A percentile compares a stretch with the other conserved stretches of the same genome.
These are phyloP conservation scores for Chionodraco myersi DNA, from an alignment of 2,113 vertebrate genomes.

Conservation along the genomic window DNA sequence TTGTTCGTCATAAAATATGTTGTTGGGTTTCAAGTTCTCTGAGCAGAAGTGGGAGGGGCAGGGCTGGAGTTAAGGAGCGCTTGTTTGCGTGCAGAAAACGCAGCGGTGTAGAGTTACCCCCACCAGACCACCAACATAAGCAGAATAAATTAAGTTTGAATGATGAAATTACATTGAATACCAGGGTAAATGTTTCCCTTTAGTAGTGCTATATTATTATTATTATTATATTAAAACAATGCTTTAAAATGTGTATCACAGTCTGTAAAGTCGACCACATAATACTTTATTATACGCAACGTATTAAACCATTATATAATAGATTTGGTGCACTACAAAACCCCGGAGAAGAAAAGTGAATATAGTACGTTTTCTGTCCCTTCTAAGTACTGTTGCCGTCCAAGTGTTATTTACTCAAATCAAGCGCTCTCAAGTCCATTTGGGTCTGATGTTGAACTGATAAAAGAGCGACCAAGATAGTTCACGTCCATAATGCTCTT, in stretches of 20 bases:
- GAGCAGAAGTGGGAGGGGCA: slow-evolving; percentile 67
- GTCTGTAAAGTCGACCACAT: background rate
- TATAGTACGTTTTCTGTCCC: background rate
- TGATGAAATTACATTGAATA: background rate
- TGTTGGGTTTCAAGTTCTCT: slow-evolving; percentile 61
- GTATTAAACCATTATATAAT: background rate
- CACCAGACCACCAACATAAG: background rate
- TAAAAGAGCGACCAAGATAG: slow-evolving; percentile 31
- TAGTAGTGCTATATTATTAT: background rate
- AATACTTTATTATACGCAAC: too few relatives aligned
- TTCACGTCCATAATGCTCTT: background rate
- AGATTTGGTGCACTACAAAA: too few relatives aligned
- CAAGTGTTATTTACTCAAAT: background rate
- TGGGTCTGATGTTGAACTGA: background rate
- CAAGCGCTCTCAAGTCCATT: background rate
- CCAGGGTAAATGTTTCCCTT: background rate
- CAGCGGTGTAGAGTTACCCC: slow-evolving; percentile 10
- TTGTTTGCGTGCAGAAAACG: slow-evolving; percentile 54
- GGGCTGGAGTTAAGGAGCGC: slow-evolving; percentile 32
- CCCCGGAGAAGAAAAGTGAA: too few relatives aligned
- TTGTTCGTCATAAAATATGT: slow-evolving; percentile 61
- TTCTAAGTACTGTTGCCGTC: background rate
- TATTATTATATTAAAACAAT: background rate
- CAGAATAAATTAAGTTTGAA: background rate
- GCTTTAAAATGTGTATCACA: too few relatives aligned